Evolutionary conservation across 2,888 invertebrate genomes (phyloP), one percentile per base, ranked within the genome.

Genomic region (Cynaeus angustus): DNA sequence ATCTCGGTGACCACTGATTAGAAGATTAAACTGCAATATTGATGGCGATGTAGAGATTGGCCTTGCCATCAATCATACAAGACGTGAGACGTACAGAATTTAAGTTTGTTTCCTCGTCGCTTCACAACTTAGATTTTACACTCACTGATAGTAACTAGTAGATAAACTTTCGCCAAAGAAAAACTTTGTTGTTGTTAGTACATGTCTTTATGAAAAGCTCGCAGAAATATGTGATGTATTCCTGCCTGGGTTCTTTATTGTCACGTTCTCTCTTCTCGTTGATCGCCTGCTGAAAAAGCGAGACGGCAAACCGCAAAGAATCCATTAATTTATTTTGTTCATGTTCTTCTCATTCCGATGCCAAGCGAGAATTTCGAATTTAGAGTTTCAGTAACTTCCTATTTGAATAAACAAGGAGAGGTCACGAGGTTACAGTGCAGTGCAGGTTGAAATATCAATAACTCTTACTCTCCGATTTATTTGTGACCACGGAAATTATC

Each of bases 381-480:
- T 76, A 74, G 72, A 74, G 72, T 75, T 74, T 71, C 68, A 66
- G 65, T 65, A 71, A 74, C 74, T 74, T 74, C 74, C 72, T 72
- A 76, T 76, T 74, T 74, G 70, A 73, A 75, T 73, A 74, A 66
- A 74, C 74, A 75, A 68, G 73, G 26, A 45, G 61, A 53, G 68
- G 61, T 61, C 61, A 43, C 50, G 37, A 41, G 61, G 68, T 53
- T 46, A 48, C 14, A 30, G 14, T 59, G 67, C 59, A 67, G 41
- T 59, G 43, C 67, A 58, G 38, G 62, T 52, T 68, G 52, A 68
- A 62, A 68, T 68, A 62, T 68, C 68, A 37, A 68, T 62, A 55
- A 55, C 50, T n/a, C n/a, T 64, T 16, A 26, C 33, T 48, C 38
- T 43, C 2, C 45, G 59, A 59, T 28, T 43, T 21, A 53, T 13